Base-by-base conservation (phyloP, 92 coral and sea anemone species). In the Pocillopora meandrina region DNA sequence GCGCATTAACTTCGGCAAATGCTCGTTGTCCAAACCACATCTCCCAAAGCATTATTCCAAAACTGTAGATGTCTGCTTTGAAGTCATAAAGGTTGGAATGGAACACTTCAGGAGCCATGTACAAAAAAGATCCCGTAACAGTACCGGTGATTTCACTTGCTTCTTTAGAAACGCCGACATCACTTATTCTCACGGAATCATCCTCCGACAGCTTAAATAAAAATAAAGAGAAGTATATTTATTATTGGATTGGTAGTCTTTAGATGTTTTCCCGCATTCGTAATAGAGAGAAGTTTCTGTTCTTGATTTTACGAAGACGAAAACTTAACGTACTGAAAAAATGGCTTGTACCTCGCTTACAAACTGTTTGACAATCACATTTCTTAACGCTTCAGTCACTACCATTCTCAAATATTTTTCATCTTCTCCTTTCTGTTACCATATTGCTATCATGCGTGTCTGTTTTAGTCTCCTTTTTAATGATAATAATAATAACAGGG, bases 51-150 rank as follows among this genome's bases (percentile, higher is more conserved):
- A 87, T 64, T 52, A 87, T 12, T 11, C 86, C 86, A 52, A 87
- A 74, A 18, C 86, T 87, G 86, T 87, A 87, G 1, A 87, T 72
- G 71, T 87, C 90, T 36, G 86, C 86, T 42, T 52, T 26, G 11
- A 5, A 34, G 70, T 80, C 86, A 58, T 69, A 80, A 3, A 73
- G 18, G 18, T 35, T 16, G 20, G 65, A 35, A 11, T 56, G 69
- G 23, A 80, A 61, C 19, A 87, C 79, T 87, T 87, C 86, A 2
- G 90, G 90, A 1, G 90, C 90, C 65, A 80, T 80, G 79, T 87
- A 87, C n/a, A 87, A 19, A 20, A 71, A 69, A 12, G 79, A 78
- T 49, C 89, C 78, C 31, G 23, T 36, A 6, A 58, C 23, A 23
- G 89, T 78, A 1, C 78, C 85, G 1, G 89, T 77, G 56, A 84